A percentile compares a stretch with the other conserved stretches of the same genome.
Evolutionary conservation across 2,797 vertebrate genomes (phyloP).

Genomic region (Amazonetta brasiliensis): DNA sequence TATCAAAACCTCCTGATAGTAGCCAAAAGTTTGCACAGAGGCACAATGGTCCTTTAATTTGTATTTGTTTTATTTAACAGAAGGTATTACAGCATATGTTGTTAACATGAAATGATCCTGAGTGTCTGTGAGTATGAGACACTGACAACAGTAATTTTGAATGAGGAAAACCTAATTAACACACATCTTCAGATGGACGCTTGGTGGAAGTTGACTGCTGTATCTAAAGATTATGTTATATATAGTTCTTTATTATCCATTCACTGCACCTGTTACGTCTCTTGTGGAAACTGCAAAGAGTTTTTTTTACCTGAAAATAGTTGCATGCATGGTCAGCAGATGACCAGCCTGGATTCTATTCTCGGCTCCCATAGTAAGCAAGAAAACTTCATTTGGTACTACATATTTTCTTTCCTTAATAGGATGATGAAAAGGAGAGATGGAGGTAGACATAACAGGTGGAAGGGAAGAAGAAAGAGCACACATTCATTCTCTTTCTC

Average conservation of each 20-base stretch:
- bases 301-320: background rate
- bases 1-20: background rate
- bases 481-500: background rate
- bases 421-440: background rate
- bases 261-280: background rate
- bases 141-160: background rate
- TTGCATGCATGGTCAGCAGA: background rate
- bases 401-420: background rate
- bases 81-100: accelerated
- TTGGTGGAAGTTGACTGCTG: background rate
- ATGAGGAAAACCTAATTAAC: background rate
- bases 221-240: background rate
- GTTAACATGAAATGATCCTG: background rate
- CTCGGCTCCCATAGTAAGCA: background rate
- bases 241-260: background rate
- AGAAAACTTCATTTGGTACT: background rate
- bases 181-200: background rate
- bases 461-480: background rate
- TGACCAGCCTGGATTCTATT: background rate
- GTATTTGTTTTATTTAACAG: background rate
- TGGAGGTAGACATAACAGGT: accelerated
- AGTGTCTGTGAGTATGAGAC: background rate
- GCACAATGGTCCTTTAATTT: background rate
- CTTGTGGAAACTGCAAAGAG: background rate
- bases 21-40: background rate